Percentiles rank a stretch among this genome's conserved stretches.
Conservation (phyloP, 53 echinoderm and acorn worm genomes). For the Henricia sp. region DNA sequence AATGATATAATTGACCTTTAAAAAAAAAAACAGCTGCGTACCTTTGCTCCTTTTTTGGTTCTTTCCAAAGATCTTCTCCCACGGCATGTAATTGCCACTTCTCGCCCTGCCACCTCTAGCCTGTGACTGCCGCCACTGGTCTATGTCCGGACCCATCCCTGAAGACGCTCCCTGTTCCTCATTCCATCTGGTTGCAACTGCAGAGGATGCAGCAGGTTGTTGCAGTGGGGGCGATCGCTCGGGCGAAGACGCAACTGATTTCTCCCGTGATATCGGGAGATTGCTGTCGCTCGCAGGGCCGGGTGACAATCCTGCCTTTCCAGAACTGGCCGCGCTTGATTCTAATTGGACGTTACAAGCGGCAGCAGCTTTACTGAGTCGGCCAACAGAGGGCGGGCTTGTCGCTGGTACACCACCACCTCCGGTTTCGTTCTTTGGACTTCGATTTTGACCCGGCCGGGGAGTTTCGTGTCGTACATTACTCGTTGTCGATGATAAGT, state of each 20-base stretch:
- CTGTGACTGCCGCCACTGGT: constrained; percentile 68
- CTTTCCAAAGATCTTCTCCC: constrained; percentile 90
- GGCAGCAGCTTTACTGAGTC: constrained; percentile 1
- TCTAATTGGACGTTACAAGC: constrained; percentile 2
- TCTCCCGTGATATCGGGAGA: constrained; percentile 16
- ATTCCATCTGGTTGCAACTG: constrained; percentile 54
- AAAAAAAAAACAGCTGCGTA: no score
- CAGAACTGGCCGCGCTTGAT: not conserved
- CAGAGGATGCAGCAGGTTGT: constrained; percentile 18
- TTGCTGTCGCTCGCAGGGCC: constrained; percentile 37
- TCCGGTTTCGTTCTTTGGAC: constrained; percentile 19
- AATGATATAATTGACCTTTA: no score
- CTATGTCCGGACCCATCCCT: constrained; percentile 61
- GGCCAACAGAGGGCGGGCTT: not conserved
- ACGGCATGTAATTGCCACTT: constrained; percentile 62
- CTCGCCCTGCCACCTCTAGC: constrained; percentile 53
- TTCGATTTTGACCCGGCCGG: constrained; percentile 12
- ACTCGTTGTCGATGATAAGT: constrained; percentile 35
- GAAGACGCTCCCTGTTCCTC: constrained; percentile 53
- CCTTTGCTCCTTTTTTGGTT: constrained; percentile 94
- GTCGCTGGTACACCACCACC: no score
- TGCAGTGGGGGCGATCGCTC: not conserved
- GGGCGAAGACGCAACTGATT: not conserved
- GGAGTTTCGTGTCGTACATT: constrained; percentile 5
- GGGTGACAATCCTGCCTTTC: not conserved